Evolutionary conservation across 2,797 vertebrate species (phyloP).

Genomic region (Gymnothorax javanicus): DNA sequence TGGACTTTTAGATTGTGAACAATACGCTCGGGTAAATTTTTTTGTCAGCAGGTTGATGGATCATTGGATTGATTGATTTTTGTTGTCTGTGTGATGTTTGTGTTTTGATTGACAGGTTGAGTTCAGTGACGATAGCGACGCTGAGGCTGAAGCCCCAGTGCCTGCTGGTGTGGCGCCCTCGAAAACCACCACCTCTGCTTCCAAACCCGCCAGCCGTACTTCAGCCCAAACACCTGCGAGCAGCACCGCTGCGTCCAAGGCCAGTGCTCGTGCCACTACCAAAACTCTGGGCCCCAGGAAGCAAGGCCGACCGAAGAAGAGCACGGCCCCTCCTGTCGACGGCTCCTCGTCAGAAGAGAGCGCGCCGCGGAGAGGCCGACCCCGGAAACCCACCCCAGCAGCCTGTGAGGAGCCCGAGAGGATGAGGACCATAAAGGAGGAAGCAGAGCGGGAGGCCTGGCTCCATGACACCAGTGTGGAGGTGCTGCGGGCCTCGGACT

Average conservation of each 20-base stretch:
- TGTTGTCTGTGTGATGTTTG: background rate
- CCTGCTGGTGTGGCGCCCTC: conserved; percentile 34
- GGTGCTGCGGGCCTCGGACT: conserved; percentile 70
- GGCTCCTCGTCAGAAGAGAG: conserved; percentile 65
- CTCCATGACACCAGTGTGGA: conserved; percentile 75
- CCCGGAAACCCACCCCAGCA: conserved; percentile 40
- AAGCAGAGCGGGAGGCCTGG: conserved; percentile 64
- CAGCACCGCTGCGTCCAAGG: no score
- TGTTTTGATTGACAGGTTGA: conserved; percentile 68
- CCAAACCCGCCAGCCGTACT: conserved; percentile 44
- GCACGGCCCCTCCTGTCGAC: conserved; percentile 22
- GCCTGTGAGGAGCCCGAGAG: conserved; percentile 65
- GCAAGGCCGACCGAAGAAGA: conserved; percentile 55
- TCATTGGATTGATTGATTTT: background rate
- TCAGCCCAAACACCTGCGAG: conserved; percentile 34
- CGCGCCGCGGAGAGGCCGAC: conserved; percentile 58
- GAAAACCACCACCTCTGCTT: conserved; percentile 32
- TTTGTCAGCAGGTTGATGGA: conserved; percentile 67
- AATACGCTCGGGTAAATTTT: background rate
- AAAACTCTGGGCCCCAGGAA: conserved; percentile 40
- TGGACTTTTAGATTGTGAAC: background rate
- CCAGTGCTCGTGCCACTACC: no score
- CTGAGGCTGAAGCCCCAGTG: conserved; percentile 57
- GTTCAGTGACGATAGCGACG: conserved; percentile 90
- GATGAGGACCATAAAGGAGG: conserved; percentile 76